Percentiles rank a stretch among this genome's conserved stretches.
Conservation (phyloP, 2,797 vertebrate genomes). For the Spheniscus humboldti region DNA sequence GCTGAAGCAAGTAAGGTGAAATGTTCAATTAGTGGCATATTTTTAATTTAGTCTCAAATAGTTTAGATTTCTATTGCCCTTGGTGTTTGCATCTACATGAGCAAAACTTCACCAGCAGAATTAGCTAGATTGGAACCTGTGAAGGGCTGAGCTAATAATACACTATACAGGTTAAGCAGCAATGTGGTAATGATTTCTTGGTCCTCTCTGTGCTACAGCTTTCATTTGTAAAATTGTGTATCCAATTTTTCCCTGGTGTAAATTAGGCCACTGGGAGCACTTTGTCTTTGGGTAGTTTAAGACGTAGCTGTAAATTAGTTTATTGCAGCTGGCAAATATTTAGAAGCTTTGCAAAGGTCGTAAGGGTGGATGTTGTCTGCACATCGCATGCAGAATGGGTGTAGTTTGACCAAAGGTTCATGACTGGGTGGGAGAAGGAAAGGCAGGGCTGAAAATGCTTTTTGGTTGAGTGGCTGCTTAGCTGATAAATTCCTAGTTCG, state of each 20-base stretch:
- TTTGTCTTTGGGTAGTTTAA: constrained; percentile 32
- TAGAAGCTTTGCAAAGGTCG: constrained; percentile 25
- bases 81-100: background rate
- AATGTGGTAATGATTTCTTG: background rate
- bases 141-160: background rate
- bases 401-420: constrained; percentile 20
- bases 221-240: background rate
- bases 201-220: background rate
- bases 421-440: background rate
- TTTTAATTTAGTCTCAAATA: background rate
- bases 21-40: background rate
- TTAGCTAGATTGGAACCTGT: background rate
- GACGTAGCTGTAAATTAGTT: constrained; percentile 38
- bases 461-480: background rate
- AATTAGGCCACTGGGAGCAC: constrained; percentile 20
- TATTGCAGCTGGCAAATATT: constrained; percentile 38
- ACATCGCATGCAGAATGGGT: background rate
- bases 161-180: background rate
- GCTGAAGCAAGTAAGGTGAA: background rate
- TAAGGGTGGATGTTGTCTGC: background rate
- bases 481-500: background rate
- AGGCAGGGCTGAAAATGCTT: background rate
- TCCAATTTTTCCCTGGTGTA: background rate
- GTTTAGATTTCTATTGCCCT: background rate
- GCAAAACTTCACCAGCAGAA: background rate